phyloP scores from a whole-genome alignment of 2,888 invertebrate species.

The Papilio elwesi region DNA sequence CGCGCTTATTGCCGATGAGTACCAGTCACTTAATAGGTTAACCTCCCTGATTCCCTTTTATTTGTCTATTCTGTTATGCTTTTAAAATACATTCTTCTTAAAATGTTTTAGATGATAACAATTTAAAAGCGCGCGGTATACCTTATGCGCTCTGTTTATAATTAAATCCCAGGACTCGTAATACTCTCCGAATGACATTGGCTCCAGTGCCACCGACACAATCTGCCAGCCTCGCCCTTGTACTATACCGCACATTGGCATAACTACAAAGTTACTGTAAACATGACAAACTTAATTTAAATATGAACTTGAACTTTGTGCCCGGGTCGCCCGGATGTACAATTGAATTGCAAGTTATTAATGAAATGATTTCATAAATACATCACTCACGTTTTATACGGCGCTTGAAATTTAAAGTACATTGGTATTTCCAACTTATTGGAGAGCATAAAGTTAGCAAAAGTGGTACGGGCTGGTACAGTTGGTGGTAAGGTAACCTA shows the following conservation, averaged over 20 bases:
- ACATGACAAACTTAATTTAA: constrained; percentile 16
- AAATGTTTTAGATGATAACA: not conserved
- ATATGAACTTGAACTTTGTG: not conserved
- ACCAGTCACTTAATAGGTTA: too few relatives aligned
- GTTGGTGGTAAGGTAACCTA: constrained; percentile 76
- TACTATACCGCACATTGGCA: constrained; percentile 78
- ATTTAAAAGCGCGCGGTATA: constrained; percentile 46
- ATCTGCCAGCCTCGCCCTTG: constrained; percentile 76
- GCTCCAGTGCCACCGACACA: constrained; percentile 75
- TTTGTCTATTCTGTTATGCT: too few relatives aligned
- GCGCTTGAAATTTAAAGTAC: constrained; percentile 72
- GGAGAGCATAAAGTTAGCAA: constrained; percentile 73
- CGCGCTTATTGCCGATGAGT: too few relatives aligned
- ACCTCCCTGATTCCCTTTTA: too few relatives aligned
- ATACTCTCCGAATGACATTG: constrained; percentile 68
- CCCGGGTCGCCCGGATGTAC: too few relatives aligned
- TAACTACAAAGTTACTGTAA: constrained; percentile 68
- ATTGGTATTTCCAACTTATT: constrained; percentile 73
- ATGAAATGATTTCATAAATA: not conserved
- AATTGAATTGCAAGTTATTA: too few relatives aligned
- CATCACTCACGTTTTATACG: constrained; percentile 66
- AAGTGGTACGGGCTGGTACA: constrained; percentile 71
- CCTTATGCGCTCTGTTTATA: constrained; percentile 71
- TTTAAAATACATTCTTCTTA: too few relatives aligned
- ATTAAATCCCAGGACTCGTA: constrained; percentile 74